phyloP scores from a whole-genome alignment of 2,113 vertebrate genomes.

The Trichomycterus rosablanca region DNA sequence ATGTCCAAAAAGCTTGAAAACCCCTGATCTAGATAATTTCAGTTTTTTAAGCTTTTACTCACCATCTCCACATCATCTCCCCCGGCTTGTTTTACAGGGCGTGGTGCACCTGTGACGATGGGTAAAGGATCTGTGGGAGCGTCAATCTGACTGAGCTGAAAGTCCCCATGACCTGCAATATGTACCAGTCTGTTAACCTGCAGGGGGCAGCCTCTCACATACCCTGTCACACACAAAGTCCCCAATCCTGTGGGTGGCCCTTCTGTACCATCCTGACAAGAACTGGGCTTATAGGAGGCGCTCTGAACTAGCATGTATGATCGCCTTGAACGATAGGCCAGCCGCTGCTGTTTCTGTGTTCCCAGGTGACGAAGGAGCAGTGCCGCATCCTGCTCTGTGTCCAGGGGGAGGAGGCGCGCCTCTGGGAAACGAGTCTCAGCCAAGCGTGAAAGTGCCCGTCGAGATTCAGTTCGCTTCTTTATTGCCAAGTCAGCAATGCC shows the following conservation, averaged over 20 bases:
- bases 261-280: conserved; percentile 32
- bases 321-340: conserved; percentile 80
- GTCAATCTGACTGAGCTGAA: conserved; percentile 89
- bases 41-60: too few relatives aligned
- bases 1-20: too few relatives aligned
- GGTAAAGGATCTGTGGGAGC: conserved; percentile 80
- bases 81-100: conserved; percentile 60
- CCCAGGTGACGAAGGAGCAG: conserved; percentile 82
- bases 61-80: conserved; percentile 68
- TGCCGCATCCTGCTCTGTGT: conserved; percentile 77
- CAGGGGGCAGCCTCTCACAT: conserved; percentile 79
- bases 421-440: conserved; percentile 82
- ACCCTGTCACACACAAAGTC: conserved; percentile 86
- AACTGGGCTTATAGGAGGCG: conserved; percentile 70
- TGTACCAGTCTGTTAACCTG: conserved; percentile 83
- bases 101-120: conserved; percentile 61
- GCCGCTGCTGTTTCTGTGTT: conserved; percentile 79
- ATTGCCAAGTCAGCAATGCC: conserved; percentile 72
- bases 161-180: conserved; percentile 87
- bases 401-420: conserved; percentile 75
- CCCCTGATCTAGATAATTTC: too few relatives aligned
- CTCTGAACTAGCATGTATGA: conserved; percentile 77
- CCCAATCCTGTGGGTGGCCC: conserved; percentile 65
- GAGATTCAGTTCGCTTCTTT: conserved; percentile 81
- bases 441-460: conserved; percentile 74